phyloP scores from a whole-genome alignment of 2,113 vertebrate genomes.

The Pachycephala philippinensis region DNA sequence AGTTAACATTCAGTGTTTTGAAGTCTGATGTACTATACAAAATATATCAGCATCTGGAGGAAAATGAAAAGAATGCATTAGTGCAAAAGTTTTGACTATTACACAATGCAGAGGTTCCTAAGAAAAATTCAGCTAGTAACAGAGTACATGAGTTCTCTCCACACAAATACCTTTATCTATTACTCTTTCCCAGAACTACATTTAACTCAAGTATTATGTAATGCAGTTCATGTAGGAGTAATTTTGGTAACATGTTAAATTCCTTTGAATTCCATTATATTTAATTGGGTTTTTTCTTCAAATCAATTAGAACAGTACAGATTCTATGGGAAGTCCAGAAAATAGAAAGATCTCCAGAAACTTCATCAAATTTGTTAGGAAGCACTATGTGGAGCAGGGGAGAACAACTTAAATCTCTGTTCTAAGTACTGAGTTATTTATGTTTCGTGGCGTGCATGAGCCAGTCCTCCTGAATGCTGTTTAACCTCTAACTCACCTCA shows the following conservation, averaged over 20 bases:
- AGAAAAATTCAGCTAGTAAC: not conserved
- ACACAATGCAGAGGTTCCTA: not conserved
- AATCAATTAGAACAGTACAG: not conserved
- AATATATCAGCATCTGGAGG: not conserved
- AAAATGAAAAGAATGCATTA: not conserved
- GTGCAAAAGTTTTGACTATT: not conserved
- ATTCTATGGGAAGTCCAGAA: not conserved
- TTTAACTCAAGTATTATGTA: not conserved
- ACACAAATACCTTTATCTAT: not conserved
- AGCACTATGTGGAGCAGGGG: not conserved
- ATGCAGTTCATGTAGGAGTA: not conserved
- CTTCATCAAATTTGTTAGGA: not conserved
- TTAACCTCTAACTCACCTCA: not conserved
- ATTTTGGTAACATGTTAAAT: not conserved
- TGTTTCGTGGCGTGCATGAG: not conserved
- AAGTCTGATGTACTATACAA: not conserved
- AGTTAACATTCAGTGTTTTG: not conserved
- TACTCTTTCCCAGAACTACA: not conserved
- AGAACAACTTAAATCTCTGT: not conserved
- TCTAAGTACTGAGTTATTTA: not conserved
- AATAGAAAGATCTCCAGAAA: not conserved
- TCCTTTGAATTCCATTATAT: not conserved
- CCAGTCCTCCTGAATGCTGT: not conserved
- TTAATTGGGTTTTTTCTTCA: not conserved
- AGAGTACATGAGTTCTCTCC: not conserved